Conservation (phyloP, 2,113 vertebrate genomes). For the Phodopus roborovskii region DNA sequence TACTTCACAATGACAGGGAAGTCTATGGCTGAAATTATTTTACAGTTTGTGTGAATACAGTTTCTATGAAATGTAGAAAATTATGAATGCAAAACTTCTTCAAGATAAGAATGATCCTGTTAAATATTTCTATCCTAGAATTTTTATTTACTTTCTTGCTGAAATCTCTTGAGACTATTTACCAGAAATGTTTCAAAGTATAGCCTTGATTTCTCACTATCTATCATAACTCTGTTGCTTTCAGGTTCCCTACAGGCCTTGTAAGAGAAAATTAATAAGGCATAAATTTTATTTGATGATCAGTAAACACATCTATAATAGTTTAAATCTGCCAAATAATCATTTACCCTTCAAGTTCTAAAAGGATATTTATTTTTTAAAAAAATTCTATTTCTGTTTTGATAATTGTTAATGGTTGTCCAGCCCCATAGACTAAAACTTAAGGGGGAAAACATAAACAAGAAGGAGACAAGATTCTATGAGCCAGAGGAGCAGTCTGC, state of each 20-base stretch:
- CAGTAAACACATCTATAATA: neutral
- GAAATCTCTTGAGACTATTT: slow-evolving; percentile 7
- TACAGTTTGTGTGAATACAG: slow-evolving; percentile 36
- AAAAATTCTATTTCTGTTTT: neutral
- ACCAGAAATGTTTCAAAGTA: slow-evolving; percentile 1
- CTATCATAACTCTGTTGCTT: neutral
- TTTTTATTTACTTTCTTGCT: neutral
- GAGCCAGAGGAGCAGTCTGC: neutral
- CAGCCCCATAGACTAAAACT: neutral
- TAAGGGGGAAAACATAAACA: neutral
- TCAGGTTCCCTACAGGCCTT: neutral
- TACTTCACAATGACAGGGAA: slow-evolving; percentile 34
- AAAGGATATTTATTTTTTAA: neutral
- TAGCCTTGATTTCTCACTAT: neutral
- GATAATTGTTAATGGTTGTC: neutral
- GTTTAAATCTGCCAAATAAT: neutral
- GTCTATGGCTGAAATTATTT: neutral
- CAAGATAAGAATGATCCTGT: slow-evolving; percentile 2
- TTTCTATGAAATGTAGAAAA: slow-evolving; percentile 31
- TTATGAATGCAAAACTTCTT: slow-evolving; percentile 45
- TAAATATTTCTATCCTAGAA: neutral
- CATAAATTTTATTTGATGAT: slow-evolving; percentile 22
- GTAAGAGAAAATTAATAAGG: neutral
- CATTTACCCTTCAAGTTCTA: neutral
- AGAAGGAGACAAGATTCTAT: no score